Evolutionary conservation across 2,888 invertebrate species (phyloP), one percentile per base, ranked within the genome.

Genomic region (Ectemnius cavifrons): DNA sequence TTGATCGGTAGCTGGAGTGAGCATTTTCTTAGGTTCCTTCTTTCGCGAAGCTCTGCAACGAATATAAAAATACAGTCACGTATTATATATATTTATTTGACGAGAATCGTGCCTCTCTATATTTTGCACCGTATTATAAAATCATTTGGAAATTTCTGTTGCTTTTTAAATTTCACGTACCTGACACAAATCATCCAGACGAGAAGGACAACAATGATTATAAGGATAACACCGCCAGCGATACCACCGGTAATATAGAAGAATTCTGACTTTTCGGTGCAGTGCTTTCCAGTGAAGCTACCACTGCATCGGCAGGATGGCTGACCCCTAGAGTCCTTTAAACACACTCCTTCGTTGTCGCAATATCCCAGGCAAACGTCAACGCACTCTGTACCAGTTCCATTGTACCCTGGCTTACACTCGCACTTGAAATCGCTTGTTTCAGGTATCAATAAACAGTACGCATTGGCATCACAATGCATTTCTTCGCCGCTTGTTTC

Each of bases 101-200:
- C 37, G 11, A 37, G 8, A 37, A 37, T 11, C 37, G 4, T 37
- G 37, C 37, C 37, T 4, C 1, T 6, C 11, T 11, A 37, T 11
- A 11, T 37, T 37, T 11, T 37, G 5, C 37, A 8, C 5, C 23
- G 23, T 23, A 11, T 37, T 37, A 37, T 37, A 37, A 37, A 11
- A 37, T 11, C 11, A 11, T 37, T 37, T 37, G 37, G 37, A 8
- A 11, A 37, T 37, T 2, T 37, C 28, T 6, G 28, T 37, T 11
- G 37, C 8, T 37, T 37, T 37, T 37, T 37, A 37, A 37, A 37
- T 4, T 56, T 1, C 4, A 82, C 84, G 77, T 89, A 95, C 95
- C 96, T 95, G 73, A 97, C 97, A 90, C 98, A 98, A 89, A 98
- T 98, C 98, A 98, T 98, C 98, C 98, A 98, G 84, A 98, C 97